Percentiles rank a stretch among this genome's conserved stretches.
Evolutionary conservation across 2,888 invertebrate genomes (phyloP).

Genomic region (Pristionchus mayeri): DNA sequence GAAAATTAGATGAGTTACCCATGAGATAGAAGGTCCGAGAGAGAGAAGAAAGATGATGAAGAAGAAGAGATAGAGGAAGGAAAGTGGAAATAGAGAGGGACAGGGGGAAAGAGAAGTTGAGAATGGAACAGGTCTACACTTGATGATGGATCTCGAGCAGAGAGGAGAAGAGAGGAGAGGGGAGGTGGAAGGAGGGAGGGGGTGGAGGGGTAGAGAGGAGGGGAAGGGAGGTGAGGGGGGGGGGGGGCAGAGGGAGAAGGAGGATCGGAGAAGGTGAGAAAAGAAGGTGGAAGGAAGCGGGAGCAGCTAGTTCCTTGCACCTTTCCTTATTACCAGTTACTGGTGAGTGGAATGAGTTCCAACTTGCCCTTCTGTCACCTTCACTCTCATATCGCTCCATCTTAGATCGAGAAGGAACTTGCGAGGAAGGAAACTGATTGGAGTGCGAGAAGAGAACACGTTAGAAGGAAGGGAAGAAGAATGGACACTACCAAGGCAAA

Average conservation of each 20-base stretch:
- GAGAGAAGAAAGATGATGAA: too few relatives aligned
- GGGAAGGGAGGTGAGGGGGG: too few relatives aligned
- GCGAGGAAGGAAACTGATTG: background rate
- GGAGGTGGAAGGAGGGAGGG: background rate
- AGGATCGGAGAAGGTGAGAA: constrained; percentile 9
- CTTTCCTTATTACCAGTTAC: constrained; percentile 2
- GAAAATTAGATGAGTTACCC: background rate
- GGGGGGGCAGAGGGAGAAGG: too few relatives aligned
- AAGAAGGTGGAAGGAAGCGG: background rate
- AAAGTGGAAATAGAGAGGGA: background rate
- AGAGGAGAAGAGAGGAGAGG: background rate
- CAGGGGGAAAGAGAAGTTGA: constrained; percentile 10
- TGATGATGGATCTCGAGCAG: background rate
- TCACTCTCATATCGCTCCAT: background rate
- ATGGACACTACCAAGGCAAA: background rate
- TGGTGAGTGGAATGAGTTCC: background rate
- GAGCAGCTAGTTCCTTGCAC: constrained; percentile 22
- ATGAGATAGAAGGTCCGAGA: background rate
- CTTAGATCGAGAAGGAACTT: background rate
- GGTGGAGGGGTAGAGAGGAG: too few relatives aligned
- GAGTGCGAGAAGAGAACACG: background rate
- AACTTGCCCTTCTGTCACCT: constrained; percentile 11
- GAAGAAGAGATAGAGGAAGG: background rate
- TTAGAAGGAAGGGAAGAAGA: background rate
- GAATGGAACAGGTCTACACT: constrained; percentile 37